Base-by-base conservation (phyloP, 2,113 vertebrate genomes). In the Seriola aureovittata region DNA sequence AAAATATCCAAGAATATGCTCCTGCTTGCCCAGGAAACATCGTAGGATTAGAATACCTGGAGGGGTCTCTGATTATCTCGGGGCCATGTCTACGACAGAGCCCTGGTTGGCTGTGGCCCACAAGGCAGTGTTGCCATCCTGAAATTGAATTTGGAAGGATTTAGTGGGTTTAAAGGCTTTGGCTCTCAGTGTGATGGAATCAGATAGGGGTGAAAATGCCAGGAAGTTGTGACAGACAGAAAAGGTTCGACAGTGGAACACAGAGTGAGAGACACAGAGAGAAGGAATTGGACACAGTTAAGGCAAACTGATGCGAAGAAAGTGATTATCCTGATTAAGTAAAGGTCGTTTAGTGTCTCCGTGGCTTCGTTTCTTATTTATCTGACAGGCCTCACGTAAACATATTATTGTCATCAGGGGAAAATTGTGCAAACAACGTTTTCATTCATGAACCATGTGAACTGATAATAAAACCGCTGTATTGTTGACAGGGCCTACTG, bases 111-210 rank as follows among this genome's bases (percentile, higher is more conserved):
- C 82, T 75, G 86, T 3, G 11, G 71, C 75, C 46, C 78, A 76
- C 68, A 48, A 79, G 74, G 73, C 55, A 64, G 71, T 69, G 80
- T 66, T 21, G 58, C 81, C 77, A 48, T 81, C 57, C 84, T 87
- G 65, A 80, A 81, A 92, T 81, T 84, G 89, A 90, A 90, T 78
- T 75, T 75, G 71, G 79, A 71, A 60, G 67, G 80, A 88, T 85
- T 91, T 82, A 90, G 87, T 81, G 75, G 88, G 71, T 88, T 92
- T 89, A 89, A 85, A 89, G 82, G 85, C 90, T 87, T 85, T 87
- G 84, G 80, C 73, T 84, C 85, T 88, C 69, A 36, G 67, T 77
- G 89, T 71, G 82, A 93, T 83, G 65, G 83, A 86, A 86, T 86
- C 83, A 87, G 86, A 89, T 79, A 80, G 71, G 23, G 44, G 71